A percentile compares a stretch with the other conserved stretches of the same genome.
phyloP scores from a whole-genome alignment of 2,888 invertebrate species.

The Hermaeophaga mercurialis region DNA sequence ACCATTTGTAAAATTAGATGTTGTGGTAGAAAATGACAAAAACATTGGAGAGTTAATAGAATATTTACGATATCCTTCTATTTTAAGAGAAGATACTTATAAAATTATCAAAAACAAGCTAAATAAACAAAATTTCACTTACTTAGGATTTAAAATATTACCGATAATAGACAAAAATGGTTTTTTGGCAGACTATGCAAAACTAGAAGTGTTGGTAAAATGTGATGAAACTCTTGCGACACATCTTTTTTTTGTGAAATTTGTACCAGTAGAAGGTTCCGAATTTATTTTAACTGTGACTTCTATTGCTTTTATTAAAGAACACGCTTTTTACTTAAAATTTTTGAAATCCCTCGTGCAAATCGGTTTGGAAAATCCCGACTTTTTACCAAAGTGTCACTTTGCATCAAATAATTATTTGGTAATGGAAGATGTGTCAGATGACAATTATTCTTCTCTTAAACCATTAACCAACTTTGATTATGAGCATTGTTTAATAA shows the following conservation, averaged over 20 bases:
- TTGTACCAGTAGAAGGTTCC: slow-evolving; percentile 34
- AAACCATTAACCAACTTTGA: not conserved
- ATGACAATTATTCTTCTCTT: not conserved
- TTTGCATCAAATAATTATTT: slow-evolving; percentile 33
- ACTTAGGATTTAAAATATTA: not conserved
- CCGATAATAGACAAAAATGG: not conserved
- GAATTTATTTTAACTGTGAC: slow-evolving; percentile 32
- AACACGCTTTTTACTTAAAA: slow-evolving; percentile 53
- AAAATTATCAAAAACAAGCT: not conserved
- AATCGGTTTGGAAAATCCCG: slow-evolving; percentile 38
- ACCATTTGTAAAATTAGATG: not conserved
- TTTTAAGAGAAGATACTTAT: slow-evolving; percentile 6
- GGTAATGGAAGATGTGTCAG: not conserved
- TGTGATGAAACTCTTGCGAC: not conserved
- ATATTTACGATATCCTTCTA: not conserved
- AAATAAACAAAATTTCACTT: not conserved
- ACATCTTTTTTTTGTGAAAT: slow-evolving; percentile 42
- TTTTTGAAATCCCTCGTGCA: slow-evolving; percentile 52
- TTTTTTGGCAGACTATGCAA: not conserved
- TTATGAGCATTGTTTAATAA: slow-evolving; percentile 37
- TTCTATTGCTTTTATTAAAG: slow-evolving; percentile 38
- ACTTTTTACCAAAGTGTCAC: slow-evolving; percentile 52
- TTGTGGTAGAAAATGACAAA: not conserved
- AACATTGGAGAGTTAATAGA: not conserved
- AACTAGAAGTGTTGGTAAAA: too few relatives aligned